A percentile compares a stretch with the other conserved stretches of the same genome.
Conservation (phyloP, 2,797 vertebrate species). For the Gallinago solitaria region DNA sequence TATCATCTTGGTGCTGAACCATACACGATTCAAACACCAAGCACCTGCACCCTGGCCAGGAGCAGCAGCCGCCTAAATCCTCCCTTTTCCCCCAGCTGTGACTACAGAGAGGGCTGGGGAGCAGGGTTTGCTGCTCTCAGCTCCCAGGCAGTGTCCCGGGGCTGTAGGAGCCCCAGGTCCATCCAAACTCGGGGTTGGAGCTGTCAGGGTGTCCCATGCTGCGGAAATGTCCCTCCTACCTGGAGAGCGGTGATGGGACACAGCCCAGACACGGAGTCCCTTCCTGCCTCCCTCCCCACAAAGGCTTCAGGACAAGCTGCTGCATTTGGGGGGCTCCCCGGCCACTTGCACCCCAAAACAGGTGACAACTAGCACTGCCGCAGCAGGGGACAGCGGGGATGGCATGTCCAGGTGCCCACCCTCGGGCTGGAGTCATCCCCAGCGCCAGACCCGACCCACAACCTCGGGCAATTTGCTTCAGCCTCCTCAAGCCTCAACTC, state of each 20-base stretch:
- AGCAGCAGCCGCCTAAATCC: neutral
- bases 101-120: neutral
- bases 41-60: neutral
- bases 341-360: neutral
- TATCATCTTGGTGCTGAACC: neutral
- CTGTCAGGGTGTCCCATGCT: neutral
- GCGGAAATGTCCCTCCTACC: neutral
- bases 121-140: neutral
- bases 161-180: neutral
- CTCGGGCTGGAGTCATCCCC: neutral
- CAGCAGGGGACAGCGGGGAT: neutral
- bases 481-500: neutral
- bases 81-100: neutral
- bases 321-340: neutral
- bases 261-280: neutral
- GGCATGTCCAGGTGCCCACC: rapidly evolving
- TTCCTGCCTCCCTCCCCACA: neutral
- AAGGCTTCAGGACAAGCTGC: neutral
- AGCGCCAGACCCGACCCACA: neutral
- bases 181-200: neutral
- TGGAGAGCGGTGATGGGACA: neutral
- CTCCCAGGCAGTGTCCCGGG: neutral
- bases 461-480: neutral
- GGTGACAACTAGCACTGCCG: rapidly evolving
- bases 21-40: neutral